A percentile compares a stretch with the other conserved stretches of the same genome.
phyloP scores from a whole-genome alignment of 2,113 vertebrate species.

The Urocolius indicus region DNA sequence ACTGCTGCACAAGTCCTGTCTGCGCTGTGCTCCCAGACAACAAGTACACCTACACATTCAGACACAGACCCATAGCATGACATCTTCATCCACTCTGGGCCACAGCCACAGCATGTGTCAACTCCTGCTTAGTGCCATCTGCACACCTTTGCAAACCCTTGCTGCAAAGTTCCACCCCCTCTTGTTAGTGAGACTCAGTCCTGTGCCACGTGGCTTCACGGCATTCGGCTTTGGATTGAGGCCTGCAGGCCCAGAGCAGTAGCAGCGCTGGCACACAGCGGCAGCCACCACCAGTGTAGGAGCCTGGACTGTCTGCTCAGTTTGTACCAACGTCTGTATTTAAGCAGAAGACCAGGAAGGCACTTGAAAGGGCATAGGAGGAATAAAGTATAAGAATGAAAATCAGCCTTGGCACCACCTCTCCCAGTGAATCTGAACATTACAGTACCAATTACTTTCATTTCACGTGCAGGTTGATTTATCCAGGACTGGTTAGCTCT shows the following conservation, averaged over 20 bases:
- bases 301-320: fast-evolving
- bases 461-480: neutral
- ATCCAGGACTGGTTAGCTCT: neutral
- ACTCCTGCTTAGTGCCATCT: neutral
- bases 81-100: neutral
- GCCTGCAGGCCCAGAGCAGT: neutral
- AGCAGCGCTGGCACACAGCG: fast-evolving
- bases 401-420: neutral
- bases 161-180: neutral
- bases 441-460: neutral
- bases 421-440: neutral
- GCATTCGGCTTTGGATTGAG: neutral
- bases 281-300: neutral
- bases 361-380: neutral
- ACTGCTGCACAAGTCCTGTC: neutral
- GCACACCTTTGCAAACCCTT: neutral
- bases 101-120: fast-evolving
- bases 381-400: neutral
- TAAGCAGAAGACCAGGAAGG: neutral
- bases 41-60: neutral
- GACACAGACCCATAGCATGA: fast-evolving
- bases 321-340: fast-evolving
- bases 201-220: fast-evolving
- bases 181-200: neutral
- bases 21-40: neutral